Evolutionary conservation across 2,888 invertebrate genomes (phyloP), one percentile per base, ranked within the genome.

Genomic region (Digitonthophagus gazella): DNA sequence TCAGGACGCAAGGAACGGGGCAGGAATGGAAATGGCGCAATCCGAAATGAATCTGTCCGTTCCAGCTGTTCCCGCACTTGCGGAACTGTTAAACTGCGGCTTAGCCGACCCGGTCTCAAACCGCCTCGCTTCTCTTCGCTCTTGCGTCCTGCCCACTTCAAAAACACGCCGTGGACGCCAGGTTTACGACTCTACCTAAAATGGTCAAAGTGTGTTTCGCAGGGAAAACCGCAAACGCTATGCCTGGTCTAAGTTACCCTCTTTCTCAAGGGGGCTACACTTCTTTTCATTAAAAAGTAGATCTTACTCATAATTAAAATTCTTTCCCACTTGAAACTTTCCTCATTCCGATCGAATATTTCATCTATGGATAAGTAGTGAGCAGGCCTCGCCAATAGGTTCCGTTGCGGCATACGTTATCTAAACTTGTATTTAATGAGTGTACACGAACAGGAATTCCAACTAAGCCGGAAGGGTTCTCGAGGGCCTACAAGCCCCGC

Each of bases 1-100:
- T 79, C 80, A 81, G 79, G 81, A 79, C 80, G 79, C 78, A 78
- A 75, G 58, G 68, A 71, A 44, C 28, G 28, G 28, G n/a, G 28
- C 28, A 44, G 75, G 76, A 79, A 79, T 78, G 79, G 78, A 79
- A 80, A 80, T 78, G 79, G 79, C 78, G 80, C 79, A 79, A 79
- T 80, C 77, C 78, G 78, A 81, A 81, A 81, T 80, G 81, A 82
- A 81, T 80, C 81, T 83, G 82, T 82, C 82, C 82, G 81, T 80
- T 81, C 80, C 82, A 83, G 83, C 80, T 81, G 82, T 82, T 82
- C 77, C 81, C 81, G 78, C 80, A 80, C 80, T 77, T 77, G 77
- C 75, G 77, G 78, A 79, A 80, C 79, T 79, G 79, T 79, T 80
- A 80, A 79, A 78, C 77, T 78, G 77, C 74, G 74, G 75, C 74